Evolutionary conservation across 2,888 invertebrate species (phyloP), one percentile per base, ranked within the genome.

Genomic region (Heliconius hortense): DNA sequence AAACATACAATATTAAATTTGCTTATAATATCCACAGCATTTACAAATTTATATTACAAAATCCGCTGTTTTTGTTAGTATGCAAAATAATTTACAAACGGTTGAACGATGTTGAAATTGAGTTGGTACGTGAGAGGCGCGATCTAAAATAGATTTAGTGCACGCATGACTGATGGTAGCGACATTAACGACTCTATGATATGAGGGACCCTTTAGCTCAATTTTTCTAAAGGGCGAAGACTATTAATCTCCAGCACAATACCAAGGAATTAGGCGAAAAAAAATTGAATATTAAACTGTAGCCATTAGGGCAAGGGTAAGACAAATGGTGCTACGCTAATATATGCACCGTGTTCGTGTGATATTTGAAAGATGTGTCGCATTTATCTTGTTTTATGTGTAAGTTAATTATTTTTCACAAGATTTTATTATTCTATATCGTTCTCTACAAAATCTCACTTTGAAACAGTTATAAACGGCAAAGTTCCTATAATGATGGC

Each of bases 171-270:
- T 88, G 90, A 92, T 93, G 91, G 83, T 81, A 76, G 74, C 79
- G 81, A 84, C 83, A 86, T 86, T 91, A 92, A 92, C 89, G 92
- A 91, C 84, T 80, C 82, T 86, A 88, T 87, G 86, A 92, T 91
- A 82, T 79, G 83, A 82, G 81, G 86, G 85, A 87, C 90, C 90
- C 90, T 88, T 84, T 86, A 82, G 83, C 85, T 88, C 84, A 82
- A 87, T 91, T 92, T 91, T 35, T 92, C 91, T 89, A 84, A 88
- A 89, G 89, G 89, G 90, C 86, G 84, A 84, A 80, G 77, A 82
- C 83, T 84, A 91, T 91, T 90, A 90, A 91, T 91, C 90, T 90
- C 83, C 73, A 79, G 78, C 76, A 79, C 77, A 81, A 81, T 80
- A 78, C 79, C 81, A 80, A 84, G 82, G 86, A 88, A 88, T 89